Evolutionary conservation across 2,113 vertebrate species (phyloP).

Genomic region (Macquaria ambigua): DNA sequence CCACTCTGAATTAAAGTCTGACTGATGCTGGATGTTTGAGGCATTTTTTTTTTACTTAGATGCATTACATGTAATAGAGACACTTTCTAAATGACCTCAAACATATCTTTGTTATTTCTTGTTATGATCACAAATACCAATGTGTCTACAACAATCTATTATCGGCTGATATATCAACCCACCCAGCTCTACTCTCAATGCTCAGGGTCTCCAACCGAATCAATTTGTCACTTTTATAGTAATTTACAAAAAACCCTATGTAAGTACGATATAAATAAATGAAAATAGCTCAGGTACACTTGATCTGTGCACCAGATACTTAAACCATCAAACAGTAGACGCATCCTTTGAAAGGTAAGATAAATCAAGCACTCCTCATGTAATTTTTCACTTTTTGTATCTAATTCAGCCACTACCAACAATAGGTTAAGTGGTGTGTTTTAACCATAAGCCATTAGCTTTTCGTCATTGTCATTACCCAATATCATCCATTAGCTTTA

Average conservation of each 20-base stretch:
- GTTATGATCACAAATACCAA: background rate
- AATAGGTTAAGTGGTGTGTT: slow-evolving; percentile 30
- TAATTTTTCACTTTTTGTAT: background rate
- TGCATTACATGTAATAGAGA: background rate
- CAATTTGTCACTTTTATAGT: background rate
- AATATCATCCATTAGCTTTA: slow-evolving; percentile 57
- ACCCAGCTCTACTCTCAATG: background rate
- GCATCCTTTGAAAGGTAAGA: background rate
- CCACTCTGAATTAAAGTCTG: background rate
- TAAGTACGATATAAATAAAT: too few relatives aligned
- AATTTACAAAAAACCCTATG: background rate
- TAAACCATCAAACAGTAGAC: background rate
- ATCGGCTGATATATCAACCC: background rate
- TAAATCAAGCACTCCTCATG: background rate
- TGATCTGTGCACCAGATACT: background rate
- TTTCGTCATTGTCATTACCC: slow-evolving; percentile 40
- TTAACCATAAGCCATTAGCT: slow-evolving; percentile 63
- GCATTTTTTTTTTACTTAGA: too few relatives aligned
- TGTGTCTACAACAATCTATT: background rate
- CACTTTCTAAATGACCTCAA: background rate
- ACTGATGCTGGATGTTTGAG: too few relatives aligned
- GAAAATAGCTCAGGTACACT: background rate
- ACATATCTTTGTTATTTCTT: background rate
- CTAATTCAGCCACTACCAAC: slow-evolving; percentile 12
- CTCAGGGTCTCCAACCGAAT: background rate